These are phyloP conservation scores for Stenolophus ochropezus DNA, from an alignment of 2,888 invertebrate species.

Conservation along the genomic window DNA sequence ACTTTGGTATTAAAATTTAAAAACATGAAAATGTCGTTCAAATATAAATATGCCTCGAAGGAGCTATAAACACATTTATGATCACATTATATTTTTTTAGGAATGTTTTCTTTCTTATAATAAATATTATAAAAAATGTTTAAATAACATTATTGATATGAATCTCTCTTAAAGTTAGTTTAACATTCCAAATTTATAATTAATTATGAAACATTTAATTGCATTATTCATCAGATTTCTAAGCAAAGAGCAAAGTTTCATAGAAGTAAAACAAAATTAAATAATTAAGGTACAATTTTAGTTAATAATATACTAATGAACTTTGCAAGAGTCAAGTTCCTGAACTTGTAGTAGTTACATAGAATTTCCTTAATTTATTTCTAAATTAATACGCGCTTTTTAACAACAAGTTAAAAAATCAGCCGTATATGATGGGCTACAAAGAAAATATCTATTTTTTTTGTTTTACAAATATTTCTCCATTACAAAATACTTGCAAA, in stretches of 20 bases:
- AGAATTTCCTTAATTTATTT: too few relatives aligned
- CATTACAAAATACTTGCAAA: too few relatives aligned
- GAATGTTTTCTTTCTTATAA: too few relatives aligned
- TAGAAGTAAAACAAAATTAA: constrained; percentile 36
- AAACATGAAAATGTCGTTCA: background rate
- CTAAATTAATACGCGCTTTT: too few relatives aligned
- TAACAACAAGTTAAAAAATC: too few relatives aligned
- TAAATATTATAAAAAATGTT: too few relatives aligned
- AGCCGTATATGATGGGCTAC: too few relatives aligned
- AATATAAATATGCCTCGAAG: background rate
- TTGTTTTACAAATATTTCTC: too few relatives aligned
- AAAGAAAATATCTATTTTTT: too few relatives aligned
- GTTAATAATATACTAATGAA: background rate
- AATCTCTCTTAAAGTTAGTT: background rate
- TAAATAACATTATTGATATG: background rate
- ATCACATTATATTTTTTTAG: background rate
- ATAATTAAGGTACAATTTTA: constrained; percentile 38
- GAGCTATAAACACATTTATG: constrained; percentile 6
- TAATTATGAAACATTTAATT: constrained; percentile 21
- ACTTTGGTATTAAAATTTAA: constrained; percentile 40
- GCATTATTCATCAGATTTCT: constrained; percentile 1
- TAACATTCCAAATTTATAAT: too few relatives aligned
- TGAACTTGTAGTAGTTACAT: too few relatives aligned
- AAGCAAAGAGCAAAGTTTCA: constrained; percentile 5
- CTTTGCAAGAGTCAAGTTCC: too few relatives aligned